These are phyloP conservation scores for Brachionus paranguensis DNA, from an alignment of 1,140 invertebrate genomes.

Conservation along the genomic window DNA sequence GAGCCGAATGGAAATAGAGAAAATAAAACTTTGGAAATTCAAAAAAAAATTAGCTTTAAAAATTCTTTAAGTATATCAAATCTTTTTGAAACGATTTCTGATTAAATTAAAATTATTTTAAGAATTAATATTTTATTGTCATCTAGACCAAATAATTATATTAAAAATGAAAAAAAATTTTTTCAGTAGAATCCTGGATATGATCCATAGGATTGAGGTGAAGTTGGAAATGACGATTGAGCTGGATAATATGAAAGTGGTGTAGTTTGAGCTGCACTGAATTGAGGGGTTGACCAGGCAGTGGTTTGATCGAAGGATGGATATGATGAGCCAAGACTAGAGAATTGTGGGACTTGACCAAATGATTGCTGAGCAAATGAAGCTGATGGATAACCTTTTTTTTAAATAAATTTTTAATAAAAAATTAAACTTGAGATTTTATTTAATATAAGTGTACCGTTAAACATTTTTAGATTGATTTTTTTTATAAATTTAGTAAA, in stretches of 20 bases:
- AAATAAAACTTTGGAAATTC: no score
- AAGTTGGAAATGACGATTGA: neutral
- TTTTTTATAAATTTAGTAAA: neutral
- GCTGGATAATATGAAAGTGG: neutral
- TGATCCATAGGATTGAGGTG: neutral
- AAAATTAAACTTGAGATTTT: no score
- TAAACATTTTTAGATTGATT: neutral
- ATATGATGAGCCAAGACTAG: neutral
- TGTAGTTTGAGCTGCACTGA: neutral
- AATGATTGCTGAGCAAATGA: neutral
- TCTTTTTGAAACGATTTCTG: no score
- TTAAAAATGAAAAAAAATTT: neutral
- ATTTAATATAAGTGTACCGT: no score
- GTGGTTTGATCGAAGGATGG: neutral
- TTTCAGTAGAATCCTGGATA: neutral
- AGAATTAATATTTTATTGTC: neutral
- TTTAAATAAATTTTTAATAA: no score
- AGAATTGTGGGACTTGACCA: neutral
- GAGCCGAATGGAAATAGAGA: no score
- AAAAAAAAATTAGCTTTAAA: no score
- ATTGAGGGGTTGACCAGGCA: neutral
- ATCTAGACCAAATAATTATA: neutral
- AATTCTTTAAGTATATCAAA: no score
- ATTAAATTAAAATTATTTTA: neutral
- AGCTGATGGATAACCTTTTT: neutral